Conservation (phyloP, 92 coral and sea anemone genomes). For the Zoanthus solanderi region DNA sequence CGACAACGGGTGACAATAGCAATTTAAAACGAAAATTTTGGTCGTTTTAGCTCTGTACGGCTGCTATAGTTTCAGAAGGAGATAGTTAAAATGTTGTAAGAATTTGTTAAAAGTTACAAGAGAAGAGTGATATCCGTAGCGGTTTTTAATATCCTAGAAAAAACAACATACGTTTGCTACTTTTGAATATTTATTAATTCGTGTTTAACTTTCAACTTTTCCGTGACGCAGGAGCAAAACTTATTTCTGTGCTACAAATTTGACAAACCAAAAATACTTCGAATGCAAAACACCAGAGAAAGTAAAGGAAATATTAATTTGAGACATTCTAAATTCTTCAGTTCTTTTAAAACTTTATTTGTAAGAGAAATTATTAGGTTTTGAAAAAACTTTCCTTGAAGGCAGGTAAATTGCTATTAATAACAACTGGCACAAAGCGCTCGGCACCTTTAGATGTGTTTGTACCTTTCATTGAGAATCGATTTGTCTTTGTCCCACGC, state of each 20-base stretch:
- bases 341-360: not conserved
- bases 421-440: not conserved
- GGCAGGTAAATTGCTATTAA: not conserved
- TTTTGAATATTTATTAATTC: conserved; percentile 23
- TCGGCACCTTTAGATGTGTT: conserved; percentile 48
- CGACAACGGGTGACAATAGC: conserved; percentile 10
- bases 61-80: not conserved
- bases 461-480: conserved; percentile 59
- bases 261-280: not conserved
- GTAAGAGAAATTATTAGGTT: not conserved
- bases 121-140: not conserved
- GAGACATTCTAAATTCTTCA: not conserved
- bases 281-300: not conserved
- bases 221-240: conserved; percentile 34
- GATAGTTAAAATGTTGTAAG: not conserved
- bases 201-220: not conserved
- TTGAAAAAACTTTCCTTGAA: not conserved
- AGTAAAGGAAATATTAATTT: not conserved
- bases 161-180: not conserved
- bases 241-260: conserved; percentile 27
- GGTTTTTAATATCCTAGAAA: not conserved
- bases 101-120: not conserved
- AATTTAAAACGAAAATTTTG: not conserved
- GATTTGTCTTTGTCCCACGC: conserved; percentile 13
- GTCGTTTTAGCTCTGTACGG: not conserved